These are phyloP conservation scores for Salticus scenicus DNA, from an alignment of 2,888 invertebrate species.

Conservation along the genomic window DNA sequence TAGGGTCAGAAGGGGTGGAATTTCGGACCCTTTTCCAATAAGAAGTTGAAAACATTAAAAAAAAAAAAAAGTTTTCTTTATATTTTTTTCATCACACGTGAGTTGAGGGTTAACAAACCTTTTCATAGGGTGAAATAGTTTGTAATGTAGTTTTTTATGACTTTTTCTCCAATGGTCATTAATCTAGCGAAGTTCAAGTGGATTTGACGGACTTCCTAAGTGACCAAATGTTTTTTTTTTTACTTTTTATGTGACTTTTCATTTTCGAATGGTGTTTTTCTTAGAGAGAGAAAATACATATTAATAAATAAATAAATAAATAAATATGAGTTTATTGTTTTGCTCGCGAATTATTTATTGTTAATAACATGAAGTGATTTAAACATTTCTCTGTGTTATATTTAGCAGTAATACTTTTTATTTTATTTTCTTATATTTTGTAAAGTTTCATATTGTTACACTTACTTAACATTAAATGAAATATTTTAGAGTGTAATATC, in stretches of 20 bases:
- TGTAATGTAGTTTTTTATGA: slow-evolving; percentile 43
- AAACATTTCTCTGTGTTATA: too few relatives aligned
- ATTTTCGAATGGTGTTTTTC: background rate
- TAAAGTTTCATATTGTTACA: too few relatives aligned
- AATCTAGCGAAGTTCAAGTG: slow-evolving; percentile 39
- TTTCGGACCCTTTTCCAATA: slow-evolving; percentile 38
- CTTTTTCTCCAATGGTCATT: slow-evolving; percentile 41
- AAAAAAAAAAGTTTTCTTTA: slow-evolving; percentile 35
- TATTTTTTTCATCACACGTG: slow-evolving; percentile 34
- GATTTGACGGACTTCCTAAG: slow-evolving; percentile 36
- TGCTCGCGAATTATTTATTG: too few relatives aligned
- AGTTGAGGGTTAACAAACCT: slow-evolving; percentile 67
- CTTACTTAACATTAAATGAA: too few relatives aligned
- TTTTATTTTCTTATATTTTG: too few relatives aligned
- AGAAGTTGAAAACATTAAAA: slow-evolving; percentile 23
- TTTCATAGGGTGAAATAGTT: slow-evolving; percentile 63
- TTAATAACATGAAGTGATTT: too few relatives aligned
- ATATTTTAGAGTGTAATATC: too few relatives aligned
- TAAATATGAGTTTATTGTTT: too few relatives aligned
- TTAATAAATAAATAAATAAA: too few relatives aligned
- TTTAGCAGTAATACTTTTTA: too few relatives aligned
- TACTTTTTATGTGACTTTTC: background rate
- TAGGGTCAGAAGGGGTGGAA: slow-evolving; percentile 13
- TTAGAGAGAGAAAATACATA: too few relatives aligned
- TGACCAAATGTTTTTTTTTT: background rate